phyloP scores from a whole-genome alignment of 2,113 vertebrate species.

The Eurypyga helias region DNA sequence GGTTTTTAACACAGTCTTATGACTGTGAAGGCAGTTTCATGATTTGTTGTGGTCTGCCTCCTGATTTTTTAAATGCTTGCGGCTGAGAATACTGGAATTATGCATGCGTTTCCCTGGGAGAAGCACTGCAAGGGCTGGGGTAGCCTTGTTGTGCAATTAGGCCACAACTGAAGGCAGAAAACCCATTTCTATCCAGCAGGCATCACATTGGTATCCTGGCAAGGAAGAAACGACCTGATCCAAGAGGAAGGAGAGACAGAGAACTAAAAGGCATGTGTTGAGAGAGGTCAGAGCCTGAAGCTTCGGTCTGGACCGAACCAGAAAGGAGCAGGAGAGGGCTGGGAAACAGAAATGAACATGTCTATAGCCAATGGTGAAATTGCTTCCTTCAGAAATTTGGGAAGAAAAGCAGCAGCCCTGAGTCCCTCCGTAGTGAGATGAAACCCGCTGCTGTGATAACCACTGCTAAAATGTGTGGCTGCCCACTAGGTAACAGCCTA shows the following conservation, averaged over 20 bases:
- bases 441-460: not conserved
- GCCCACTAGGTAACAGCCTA: not conserved
- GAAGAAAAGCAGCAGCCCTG: not conserved
- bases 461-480: not conserved
- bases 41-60: not conserved
- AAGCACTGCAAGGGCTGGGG: not conserved
- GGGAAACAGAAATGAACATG: not conserved
- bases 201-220: not conserved
- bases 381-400: not conserved
- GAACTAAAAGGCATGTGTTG: not conserved
- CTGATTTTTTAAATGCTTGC: not conserved
- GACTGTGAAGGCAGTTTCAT: not conserved
- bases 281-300: not conserved
- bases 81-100: conserved; percentile 29
- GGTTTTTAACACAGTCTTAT: not conserved
- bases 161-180: not conserved
- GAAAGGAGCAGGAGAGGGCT: not conserved
- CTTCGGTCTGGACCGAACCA: not conserved
- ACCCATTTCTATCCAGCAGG: not conserved
- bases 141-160: not conserved
- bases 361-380: not conserved
- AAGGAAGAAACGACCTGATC: not conserved
- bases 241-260: not conserved
- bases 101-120: not conserved
- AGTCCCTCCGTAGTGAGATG: not conserved